Base-by-base conservation (phyloP, 2,797 vertebrate genomes). In the Scarus forsteni region DNA sequence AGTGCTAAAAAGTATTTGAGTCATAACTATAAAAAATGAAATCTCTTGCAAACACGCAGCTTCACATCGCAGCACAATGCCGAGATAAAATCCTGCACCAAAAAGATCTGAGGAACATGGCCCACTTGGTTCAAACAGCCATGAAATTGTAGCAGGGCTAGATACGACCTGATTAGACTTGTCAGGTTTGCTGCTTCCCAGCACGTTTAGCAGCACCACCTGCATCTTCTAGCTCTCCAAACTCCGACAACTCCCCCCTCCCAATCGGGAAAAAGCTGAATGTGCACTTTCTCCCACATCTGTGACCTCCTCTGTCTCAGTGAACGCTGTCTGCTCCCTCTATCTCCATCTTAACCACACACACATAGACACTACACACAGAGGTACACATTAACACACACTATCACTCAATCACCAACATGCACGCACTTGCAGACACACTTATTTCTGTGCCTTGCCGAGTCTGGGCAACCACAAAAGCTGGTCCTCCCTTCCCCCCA, bases 111-210 rank as follows among this genome's bases (percentile, higher is more conserved):
- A 89, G 63, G 62, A 89, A 90, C 90, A 94, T 90, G 93, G 93
- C 91, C 93, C 91, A 94, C 93, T 95, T 93, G 92, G 73, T 93
- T 92, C 93, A 94, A 95, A 94, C 92, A 92, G 84, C 91, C 93
- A 92, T 94, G 94, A 94, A 92, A 92, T 88, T 87, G 89, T 80
- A 79, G 84, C 81, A 73, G 79, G 84, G 85, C 66, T 83, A 90
- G 93, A 94, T 95, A 93, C 94, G 92, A 82, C 92, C 87, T 93
- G 93, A 92, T 90, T 84, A 81, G 92, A 92, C 93, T 85, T 81
- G 92, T 90, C 89, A 79, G 76, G 71, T 84, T 88, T 77, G 66
- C 72, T 87, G 83, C 85, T 90, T 35, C 74, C 66, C 60, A 52
- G 80, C 88, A 87, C 72, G 73, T 88, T 85, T 80, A 70, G 74